Evolutionary conservation across 2,797 vertebrate genomes (phyloP).

Genomic region (Chiroxiphia lanceolata): DNA sequence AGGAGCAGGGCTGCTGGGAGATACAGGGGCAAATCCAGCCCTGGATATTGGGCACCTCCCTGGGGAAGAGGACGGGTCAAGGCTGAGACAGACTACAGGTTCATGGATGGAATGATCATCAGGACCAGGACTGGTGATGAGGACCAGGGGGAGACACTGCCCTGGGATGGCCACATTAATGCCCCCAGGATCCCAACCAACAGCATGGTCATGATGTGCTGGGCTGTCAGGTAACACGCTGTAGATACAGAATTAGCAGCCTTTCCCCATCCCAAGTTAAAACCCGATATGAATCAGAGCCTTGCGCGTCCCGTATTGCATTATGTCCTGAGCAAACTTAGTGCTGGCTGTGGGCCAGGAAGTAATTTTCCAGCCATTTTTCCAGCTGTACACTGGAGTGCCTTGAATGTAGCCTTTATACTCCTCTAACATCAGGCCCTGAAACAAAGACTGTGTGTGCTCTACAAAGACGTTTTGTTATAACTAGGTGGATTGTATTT

Average conservation of each 20-base stretch:
- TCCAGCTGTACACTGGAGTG: slow-evolving; percentile 45
- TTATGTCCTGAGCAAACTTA: slow-evolving; percentile 31
- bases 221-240: background rate
- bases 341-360: slow-evolving; percentile 38
- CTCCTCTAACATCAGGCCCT: background rate
- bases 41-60: fast-evolving
- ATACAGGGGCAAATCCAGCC: background rate
- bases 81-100: fast-evolving
- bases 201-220: fast-evolving
- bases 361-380: slow-evolving; percentile 65
- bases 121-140: background rate
- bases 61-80: background rate
- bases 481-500: slow-evolving; percentile 55
- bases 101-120: background rate
- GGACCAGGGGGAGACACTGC: background rate
- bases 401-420: slow-evolving; percentile 60
- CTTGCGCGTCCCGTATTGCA: background rate
- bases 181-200: background rate
- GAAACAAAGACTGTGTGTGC: slow-evolving; percentile 62
- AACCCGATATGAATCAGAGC: background rate
- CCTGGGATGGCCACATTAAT: fast-evolving
- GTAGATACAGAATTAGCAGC: background rate
- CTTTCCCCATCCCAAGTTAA: background rate
- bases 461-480: slow-evolving; percentile 57
- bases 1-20: background rate